phyloP scores from a whole-genome alignment of 2,888 invertebrate genomes.

The Craniophora ligustri region DNA sequence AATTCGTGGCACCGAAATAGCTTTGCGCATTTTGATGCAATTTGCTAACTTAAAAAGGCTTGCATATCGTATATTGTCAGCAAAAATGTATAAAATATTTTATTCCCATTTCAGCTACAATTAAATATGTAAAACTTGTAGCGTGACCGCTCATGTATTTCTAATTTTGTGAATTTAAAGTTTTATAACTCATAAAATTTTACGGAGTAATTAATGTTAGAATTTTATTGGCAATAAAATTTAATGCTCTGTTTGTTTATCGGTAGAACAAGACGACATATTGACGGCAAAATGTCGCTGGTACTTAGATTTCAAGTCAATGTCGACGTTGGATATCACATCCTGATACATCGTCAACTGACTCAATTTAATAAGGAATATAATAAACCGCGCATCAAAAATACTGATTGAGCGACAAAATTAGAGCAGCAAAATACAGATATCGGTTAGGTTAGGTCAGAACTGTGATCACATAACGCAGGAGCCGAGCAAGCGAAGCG shows the following conservation, averaged over 20 bases:
- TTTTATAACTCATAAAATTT: constrained; percentile 27
- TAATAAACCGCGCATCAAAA: too few relatives aligned
- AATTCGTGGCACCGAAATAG: too few relatives aligned
- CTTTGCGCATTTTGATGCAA: neutral
- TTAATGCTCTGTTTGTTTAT: constrained; percentile 26
- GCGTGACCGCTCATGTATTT: constrained; percentile 8
- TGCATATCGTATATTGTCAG: neutral
- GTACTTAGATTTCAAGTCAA: constrained; percentile 11
- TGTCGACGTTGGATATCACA: constrained; percentile 14
- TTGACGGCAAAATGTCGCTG: neutral
- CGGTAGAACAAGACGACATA: constrained; percentile 8
- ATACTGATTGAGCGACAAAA: too few relatives aligned
- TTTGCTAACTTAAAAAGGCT: too few relatives aligned
- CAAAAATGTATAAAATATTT: neutral
- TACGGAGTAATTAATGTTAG: constrained; percentile 28
- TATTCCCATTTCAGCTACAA: neutral
- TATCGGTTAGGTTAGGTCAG: too few relatives aligned
- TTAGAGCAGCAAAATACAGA: too few relatives aligned
- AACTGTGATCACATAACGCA: too few relatives aligned
- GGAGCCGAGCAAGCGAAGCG: too few relatives aligned
- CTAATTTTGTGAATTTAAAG: constrained; percentile 23
- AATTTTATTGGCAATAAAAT: constrained; percentile 33
- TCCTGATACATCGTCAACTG: neutral
- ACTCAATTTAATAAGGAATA: neutral
- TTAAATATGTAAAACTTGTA: neutral